Evolutionary conservation across 2,113 vertebrate species (phyloP).

Genomic region (rat (Rattus norvegicus)): GRCr8 NC_086025.1:37651001-37651500

Average conservation of each 20-base stretch:
- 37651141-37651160: not conserved
- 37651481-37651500: not conserved
- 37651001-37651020: constrained; percentile 15
- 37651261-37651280: not conserved
- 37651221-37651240: not conserved
- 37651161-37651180: not conserved
- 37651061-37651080: not conserved
- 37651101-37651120: not conserved
- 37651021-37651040: constrained; percentile 61
- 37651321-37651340: not conserved
- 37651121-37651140: not conserved
- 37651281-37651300: not conserved
- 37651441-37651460: constrained; percentile 32
- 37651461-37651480: not conserved
- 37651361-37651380: not conserved
- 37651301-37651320: not conserved
- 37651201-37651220: constrained; percentile 29
- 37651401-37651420: constrained; percentile 21
- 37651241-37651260: not conserved
- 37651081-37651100: not conserved
- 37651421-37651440: not conserved
- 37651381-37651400: not conserved
- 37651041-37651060: constrained; percentile 30
- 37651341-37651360: not conserved
- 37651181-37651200: not conserved